Conservation (phyloP, 1,140 invertebrate species). For the Drosophila subobscura region DNA sequence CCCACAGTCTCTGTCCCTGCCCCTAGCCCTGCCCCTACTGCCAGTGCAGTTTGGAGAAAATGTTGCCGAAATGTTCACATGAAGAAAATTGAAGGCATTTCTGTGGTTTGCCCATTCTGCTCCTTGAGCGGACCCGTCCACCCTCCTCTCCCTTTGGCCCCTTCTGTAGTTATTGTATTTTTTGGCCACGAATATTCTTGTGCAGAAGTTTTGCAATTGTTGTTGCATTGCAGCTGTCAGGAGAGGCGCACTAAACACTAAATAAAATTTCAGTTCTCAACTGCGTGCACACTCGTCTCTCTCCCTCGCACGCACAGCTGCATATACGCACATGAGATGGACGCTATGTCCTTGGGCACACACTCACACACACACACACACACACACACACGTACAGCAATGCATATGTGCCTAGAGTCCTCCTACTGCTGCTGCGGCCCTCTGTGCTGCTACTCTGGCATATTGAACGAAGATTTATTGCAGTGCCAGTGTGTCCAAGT, state of each 20-base stretch:
- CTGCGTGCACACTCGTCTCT: conserved; percentile 53
- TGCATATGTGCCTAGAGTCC: conserved; percentile 44
- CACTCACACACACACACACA: conserved; percentile 15
- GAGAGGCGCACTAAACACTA: conserved; percentile 80
- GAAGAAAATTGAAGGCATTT: conserved; percentile 75
- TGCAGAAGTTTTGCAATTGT: conserved; percentile 62
- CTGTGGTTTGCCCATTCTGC: conserved; percentile 44
- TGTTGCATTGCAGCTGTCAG: conserved; percentile 66
- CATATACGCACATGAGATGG: conserved; percentile 38
- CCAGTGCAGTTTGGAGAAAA: conserved; percentile 27
- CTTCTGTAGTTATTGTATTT: conserved; percentile 40
- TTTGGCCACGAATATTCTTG: conserved; percentile 63
- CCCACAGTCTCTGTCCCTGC: background rate
- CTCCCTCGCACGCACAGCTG: conserved; percentile 6
- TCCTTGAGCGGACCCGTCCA: conserved; percentile 27
- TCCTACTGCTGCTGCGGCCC: conserved; percentile 7
- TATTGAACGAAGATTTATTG: conserved; percentile 83
- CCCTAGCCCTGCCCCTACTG: conserved; percentile 10
- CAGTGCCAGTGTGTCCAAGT: conserved; percentile 81
- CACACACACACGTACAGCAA: background rate
- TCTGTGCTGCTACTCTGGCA: conserved; percentile 67
- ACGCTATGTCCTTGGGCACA: conserved; percentile 67
- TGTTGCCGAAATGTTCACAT: conserved; percentile 46
- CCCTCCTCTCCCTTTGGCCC: background rate
- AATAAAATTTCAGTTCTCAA: conserved; percentile 81